Evolutionary conservation across 2,113 vertebrate species (phyloP), one percentile per base, ranked within the genome.

Genomic region (Lepisosteus oculatus): DNA sequence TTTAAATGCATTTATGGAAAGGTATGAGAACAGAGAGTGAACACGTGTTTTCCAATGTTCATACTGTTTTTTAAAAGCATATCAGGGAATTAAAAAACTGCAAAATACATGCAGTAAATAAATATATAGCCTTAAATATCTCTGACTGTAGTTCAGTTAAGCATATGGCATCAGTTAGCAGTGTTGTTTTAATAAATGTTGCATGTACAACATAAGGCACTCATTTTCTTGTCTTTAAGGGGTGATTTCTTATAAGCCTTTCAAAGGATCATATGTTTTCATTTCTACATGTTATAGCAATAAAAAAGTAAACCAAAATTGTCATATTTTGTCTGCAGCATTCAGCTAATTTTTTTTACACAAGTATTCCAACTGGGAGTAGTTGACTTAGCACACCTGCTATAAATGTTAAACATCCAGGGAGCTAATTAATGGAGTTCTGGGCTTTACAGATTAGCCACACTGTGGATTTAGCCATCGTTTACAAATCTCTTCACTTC

Each of bases 371-470:
- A 55, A 72, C 43, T 56, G 29, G 62, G 51, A 72, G 47, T 64
- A 65, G 63, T 13, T 17, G 64, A 72, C 66, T 72, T 67, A 72
- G 54, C 64, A 47, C 65, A 72, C 55, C 12, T 65, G 71, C 64
- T 29, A 15, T 44, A 59, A 72, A 72, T 72, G 57, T 61, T 67
- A 9, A 45, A 67, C 55, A 45, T 59, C 71, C 54, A 67, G 71
- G 71, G 71, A 72, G 42, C 41, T 59, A 72, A 72, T 72, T 72
- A 72, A 54, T 15, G n/a, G 71, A 55, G 57, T 72, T 72, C 54
- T 72, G 54, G 44, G 11, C 63, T 43, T 72, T 67, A 64, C 17
- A 14, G 71, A 55, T 65, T 66, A 67, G 55, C 66, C 62, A 12
- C 62, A 64, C 62, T 64, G 12, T 5, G 13, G 29, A 29, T 8